Conservation (phyloP, 2,797 vertebrate species). For the Intellagama lesueurii region DNA sequence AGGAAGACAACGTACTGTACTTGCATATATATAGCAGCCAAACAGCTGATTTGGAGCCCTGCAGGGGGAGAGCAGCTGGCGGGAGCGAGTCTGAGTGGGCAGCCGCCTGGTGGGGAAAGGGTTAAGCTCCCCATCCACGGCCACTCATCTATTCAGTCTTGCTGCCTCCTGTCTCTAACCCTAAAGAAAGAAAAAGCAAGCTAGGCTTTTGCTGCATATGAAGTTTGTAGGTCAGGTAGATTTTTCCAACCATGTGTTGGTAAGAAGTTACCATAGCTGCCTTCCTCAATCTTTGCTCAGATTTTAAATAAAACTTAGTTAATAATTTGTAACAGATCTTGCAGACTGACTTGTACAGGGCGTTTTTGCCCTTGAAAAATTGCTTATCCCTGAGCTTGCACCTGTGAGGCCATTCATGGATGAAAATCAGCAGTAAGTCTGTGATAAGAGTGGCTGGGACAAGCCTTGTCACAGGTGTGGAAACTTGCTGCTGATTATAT, state of each 20-base stretch:
- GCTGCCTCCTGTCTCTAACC: not conserved
- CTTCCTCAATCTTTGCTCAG: not conserved
- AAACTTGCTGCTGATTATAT: not conserved
- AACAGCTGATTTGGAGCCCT: constrained; percentile 69
- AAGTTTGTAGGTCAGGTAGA: not conserved
- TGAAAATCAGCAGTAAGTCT: not conserved
- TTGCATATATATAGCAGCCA: constrained; percentile 21
- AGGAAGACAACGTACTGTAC: constrained; percentile 60
- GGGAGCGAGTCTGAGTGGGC: not conserved
- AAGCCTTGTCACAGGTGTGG: not conserved
- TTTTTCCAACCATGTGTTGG: not conserved
- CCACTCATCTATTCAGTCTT: not conserved
- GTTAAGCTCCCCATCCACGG: not conserved
- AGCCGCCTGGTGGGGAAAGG: not conserved
- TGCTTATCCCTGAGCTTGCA: not conserved
- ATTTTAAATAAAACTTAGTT: not conserved
- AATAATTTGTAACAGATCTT: not conserved
- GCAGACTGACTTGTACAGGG: not conserved
- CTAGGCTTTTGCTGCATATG: no score
- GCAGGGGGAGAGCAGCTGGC: not conserved
- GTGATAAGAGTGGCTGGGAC: not conserved
- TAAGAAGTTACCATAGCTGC: not conserved
- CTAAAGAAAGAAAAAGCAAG: not conserved
- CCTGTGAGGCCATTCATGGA: not conserved
- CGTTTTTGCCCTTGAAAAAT: not conserved